A percentile compares a stretch with the other conserved stretches of the same genome.
Conservation (phyloP, 2,113 vertebrate species). For the Penelope pileata region DNA sequence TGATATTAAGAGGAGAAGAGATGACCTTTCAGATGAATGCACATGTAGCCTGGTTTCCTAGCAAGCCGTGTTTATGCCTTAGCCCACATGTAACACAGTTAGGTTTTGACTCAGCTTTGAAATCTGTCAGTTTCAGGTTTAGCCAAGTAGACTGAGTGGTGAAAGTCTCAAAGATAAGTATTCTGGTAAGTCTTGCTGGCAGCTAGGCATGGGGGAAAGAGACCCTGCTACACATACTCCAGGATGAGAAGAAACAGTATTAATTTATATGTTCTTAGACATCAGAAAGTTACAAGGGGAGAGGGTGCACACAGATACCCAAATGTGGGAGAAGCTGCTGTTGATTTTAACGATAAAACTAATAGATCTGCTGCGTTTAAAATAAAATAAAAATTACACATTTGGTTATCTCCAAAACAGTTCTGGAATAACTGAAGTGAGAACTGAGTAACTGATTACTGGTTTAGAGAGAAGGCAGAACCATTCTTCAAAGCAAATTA, state of each 20-base stretch:
- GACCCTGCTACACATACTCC: background rate
- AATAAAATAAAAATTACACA: background rate
- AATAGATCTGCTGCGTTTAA: background rate
- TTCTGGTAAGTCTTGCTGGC: background rate
- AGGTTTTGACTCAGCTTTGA: background rate
- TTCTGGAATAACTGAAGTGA: background rate
- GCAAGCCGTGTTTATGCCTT: background rate
- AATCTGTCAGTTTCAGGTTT: background rate
- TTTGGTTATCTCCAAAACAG: background rate
- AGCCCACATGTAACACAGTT: background rate
- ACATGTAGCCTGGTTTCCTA: background rate
- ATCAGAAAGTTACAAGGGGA: background rate
- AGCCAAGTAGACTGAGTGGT: background rate
- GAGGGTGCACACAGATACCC: background rate
- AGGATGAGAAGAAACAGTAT: background rate
- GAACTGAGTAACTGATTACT: background rate
- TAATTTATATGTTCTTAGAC: background rate
- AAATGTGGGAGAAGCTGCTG: background rate
- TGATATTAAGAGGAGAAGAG: background rate
- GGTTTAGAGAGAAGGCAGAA: background rate
- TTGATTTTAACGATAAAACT: background rate
- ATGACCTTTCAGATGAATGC: background rate
- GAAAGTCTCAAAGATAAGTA: background rate
- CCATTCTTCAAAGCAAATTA: background rate
- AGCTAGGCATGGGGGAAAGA: background rate